A percentile compares a stretch with the other conserved stretches of the same genome.
These are phyloP conservation scores for Botrylloides violaceus DNA, from an alignment of 23 tunicate genomes.

Conservation along the genomic window DNA sequence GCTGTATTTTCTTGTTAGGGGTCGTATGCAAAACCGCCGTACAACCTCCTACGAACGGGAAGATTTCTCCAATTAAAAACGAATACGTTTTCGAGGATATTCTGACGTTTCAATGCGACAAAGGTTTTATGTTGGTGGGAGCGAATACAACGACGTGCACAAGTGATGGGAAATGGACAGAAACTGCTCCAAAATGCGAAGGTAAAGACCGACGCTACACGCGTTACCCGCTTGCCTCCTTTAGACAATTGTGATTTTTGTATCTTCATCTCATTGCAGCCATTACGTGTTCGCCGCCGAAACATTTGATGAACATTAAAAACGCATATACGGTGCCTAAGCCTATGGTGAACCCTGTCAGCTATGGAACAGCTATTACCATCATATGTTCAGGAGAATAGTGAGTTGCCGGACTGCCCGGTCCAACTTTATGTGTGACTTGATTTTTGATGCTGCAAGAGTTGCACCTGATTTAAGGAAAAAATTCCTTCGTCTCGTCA, in stretches of 20 bases:
- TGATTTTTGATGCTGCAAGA: too few relatives aligned
- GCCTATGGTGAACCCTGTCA: background rate
- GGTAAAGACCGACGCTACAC: conserved; percentile 13
- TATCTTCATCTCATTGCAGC: conserved; percentile 44
- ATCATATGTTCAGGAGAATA: conserved; percentile 5
- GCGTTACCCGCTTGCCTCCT: too few relatives aligned
- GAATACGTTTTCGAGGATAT: conserved; percentile 31
- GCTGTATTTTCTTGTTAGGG: background rate
- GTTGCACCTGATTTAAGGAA: background rate
- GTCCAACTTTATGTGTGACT: too few relatives aligned
- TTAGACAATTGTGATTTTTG: too few relatives aligned
- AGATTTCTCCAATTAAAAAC: background rate
- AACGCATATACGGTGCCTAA: background rate
- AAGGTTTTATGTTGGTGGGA: conserved; percentile 38
- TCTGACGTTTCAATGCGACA: conserved; percentile 26
- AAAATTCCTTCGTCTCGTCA: too few relatives aligned
- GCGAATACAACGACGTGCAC: conserved; percentile 8
- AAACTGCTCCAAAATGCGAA: conserved; percentile 26
- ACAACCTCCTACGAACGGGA: conserved; percentile 24
- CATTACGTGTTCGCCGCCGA: conserved; percentile 38
- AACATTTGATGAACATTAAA: conserved; percentile 19
- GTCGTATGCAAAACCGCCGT: conserved; percentile 14
- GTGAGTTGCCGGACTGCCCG: too few relatives aligned
- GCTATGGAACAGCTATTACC: conserved; percentile 1
- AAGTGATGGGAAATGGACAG: conserved; percentile 42